Conservation (phyloP, 2,888 invertebrate genomes). For the Drosophila algonquin region DNA sequence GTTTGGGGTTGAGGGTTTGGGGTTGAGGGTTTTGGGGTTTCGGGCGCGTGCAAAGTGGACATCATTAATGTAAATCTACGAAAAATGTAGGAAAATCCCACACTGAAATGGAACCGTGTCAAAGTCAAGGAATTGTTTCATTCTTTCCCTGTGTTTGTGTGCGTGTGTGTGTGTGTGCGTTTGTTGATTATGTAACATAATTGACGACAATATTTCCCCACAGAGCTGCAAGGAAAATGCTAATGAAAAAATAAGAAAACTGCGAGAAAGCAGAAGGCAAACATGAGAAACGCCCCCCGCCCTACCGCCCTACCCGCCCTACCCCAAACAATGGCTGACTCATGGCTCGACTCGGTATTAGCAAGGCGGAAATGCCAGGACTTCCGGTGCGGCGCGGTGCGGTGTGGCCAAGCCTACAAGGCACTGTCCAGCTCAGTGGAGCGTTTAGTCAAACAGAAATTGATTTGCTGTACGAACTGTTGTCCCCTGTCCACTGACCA, state of each 20-base stretch:
- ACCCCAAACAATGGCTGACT: conserved; percentile 46
- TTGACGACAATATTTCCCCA: conserved; percentile 69
- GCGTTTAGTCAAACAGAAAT: conserved; percentile 69
- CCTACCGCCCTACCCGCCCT: not conserved
- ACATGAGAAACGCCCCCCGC: conserved; percentile 11
- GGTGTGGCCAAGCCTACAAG: conserved; percentile 44
- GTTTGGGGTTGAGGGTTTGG: no score
- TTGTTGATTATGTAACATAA: conserved; percentile 64
- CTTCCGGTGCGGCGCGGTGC: conserved; percentile 57
- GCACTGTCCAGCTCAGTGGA: conserved; percentile 55
- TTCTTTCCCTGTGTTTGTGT: conserved; percentile 3
- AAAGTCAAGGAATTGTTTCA: conserved; percentile 31
- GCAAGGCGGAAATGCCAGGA: conserved; percentile 64
- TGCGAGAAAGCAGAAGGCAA: conserved; percentile 15
- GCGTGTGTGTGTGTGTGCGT: conserved; percentile 1
- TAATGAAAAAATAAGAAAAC: conserved; percentile 45
- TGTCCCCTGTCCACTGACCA: conserved; percentile 26
- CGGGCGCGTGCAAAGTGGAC: conserved; percentile 42
- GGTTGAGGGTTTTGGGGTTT: not conserved
- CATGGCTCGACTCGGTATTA: conserved; percentile 57
- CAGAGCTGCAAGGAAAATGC: conserved; percentile 50
- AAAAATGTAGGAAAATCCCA: conserved; percentile 19
- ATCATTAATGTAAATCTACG: conserved; percentile 45
- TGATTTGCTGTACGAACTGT: conserved; percentile 55
- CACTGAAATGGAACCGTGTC: conserved; percentile 38